Base-by-base conservation (phyloP, 1,140 invertebrate species). In the Camponotus floridanus region DNA sequence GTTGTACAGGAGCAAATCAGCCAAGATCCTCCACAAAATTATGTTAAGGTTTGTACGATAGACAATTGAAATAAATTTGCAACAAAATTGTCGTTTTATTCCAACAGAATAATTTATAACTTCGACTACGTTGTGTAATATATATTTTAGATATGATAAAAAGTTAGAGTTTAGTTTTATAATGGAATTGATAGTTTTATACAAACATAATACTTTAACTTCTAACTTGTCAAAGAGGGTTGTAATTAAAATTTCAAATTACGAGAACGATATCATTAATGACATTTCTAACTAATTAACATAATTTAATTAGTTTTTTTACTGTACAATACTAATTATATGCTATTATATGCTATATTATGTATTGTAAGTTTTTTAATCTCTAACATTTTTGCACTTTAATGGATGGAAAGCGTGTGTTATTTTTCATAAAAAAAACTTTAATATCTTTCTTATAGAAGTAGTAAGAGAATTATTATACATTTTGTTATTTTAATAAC, bases 1-100 rank as follows among this genome's bases (percentile, higher is more conserved):
- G 76, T 92, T 81, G 86, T 91, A 42, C 90, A 90, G 8, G 90
- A 93, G 21, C 91, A 93, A 42, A 76, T 85, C 36, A 86, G 89
- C 79, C 91, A 92, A 74, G 90, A 76, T 36, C 71, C 88, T 42
- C 64, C 85, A 11, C 88, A 90, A 71, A 86, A 92, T 86, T 91
- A 91, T 80, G 89, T 91, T 73, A 93, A 92, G 92, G 92, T 90
- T 61, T 15, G 88, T 71, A 68, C 81, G 84, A 42, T 4, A 26
- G 5, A 83, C 6, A 8, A 71, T 31, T 8, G 11, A 36, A 61
- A 55, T 73, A 36, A 9, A 74, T 62, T 61, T 51, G 1, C 5
- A 13, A 15, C 11, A 59, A 45, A 42, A 70, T 7, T 59, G 11
- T 61, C 15, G 13, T 74, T 83, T 42, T 42, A 42, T 42, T 61